Conservation (phyloP, 2,888 invertebrate species). For the Polydrusus tereticollis region DNA sequence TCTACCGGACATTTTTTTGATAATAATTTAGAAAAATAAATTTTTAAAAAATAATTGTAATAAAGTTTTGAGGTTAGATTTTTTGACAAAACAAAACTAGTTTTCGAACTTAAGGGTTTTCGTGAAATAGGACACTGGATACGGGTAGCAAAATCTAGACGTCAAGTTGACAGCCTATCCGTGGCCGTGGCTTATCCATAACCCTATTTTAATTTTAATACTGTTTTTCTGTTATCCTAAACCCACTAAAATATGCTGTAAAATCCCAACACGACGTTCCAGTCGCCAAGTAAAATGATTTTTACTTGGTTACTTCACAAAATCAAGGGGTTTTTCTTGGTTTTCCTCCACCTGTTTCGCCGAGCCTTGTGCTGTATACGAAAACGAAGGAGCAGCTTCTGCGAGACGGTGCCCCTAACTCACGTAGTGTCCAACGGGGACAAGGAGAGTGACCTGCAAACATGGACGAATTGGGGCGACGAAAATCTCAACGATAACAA, state of each 20-base stretch:
- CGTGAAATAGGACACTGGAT: background rate
- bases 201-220: background rate
- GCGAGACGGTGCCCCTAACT: slow-evolving; percentile 71
- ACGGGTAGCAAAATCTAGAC: background rate
- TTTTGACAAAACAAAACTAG: background rate
- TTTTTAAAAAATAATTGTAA: background rate
- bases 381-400: slow-evolving; percentile 69
- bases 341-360: slow-evolving; percentile 70
- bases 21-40: background rate
- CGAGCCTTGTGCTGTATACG: slow-evolving; percentile 75
- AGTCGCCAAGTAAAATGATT: slow-evolving; percentile 46
- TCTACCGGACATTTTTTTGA: slow-evolving; percentile 19
- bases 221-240: background rate
- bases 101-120: background rate
- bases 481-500: slow-evolving; percentile 62
- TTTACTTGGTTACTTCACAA: slow-evolving; percentile 59
- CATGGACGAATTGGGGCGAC: slow-evolving; percentile 76
- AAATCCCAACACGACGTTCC: background rate
- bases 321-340: slow-evolving; percentile 71
- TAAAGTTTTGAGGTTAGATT: background rate
- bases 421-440: slow-evolving; percentile 66
- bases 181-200: background rate
- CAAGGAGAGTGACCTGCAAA: slow-evolving; percentile 61
- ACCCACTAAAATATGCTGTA: slow-evolving; percentile 5
- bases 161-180: background rate